Conservation (phyloP, 2,888 invertebrate species). For the Ormyrus nitidulus region DNA sequence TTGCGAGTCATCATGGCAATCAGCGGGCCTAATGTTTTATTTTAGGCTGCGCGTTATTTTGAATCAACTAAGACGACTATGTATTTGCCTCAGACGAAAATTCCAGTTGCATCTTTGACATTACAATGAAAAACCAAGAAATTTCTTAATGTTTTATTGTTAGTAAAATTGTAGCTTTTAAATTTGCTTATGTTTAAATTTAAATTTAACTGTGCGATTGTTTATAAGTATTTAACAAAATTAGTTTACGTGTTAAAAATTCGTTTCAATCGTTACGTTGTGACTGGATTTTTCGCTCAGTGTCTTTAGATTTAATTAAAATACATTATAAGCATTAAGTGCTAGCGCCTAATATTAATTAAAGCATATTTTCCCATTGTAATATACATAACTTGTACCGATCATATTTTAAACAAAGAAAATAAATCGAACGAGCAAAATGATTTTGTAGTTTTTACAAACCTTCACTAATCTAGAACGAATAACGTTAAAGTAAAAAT, state of each 20-base stretch:
- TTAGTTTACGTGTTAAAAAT: not conserved
- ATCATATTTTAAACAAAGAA: constrained; percentile 53
- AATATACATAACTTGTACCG: constrained; percentile 49
- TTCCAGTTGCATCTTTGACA: constrained; percentile 28
- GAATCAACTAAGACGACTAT: constrained; percentile 24
- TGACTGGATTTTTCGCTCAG: constrained; percentile 39
- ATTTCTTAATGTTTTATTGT: not conserved
- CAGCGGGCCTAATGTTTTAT: constrained; percentile 33
- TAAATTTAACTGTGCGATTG: not conserved
- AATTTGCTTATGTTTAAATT: not conserved
- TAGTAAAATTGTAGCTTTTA: not conserved
- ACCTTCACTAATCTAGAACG: too few species aligned
- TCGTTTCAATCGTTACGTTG: not conserved
- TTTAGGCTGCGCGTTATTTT: constrained; percentile 14
- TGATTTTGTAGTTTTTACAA: not conserved
- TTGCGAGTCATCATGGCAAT: constrained; percentile 37
- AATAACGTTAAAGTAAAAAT: too few species aligned
- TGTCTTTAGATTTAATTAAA: constrained; percentile 40
- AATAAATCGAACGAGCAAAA: constrained; percentile 48
- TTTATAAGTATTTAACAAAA: not conserved
- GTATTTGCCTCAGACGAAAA: constrained; percentile 18
- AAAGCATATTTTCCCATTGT: constrained; percentile 54
- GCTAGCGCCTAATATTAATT: constrained; percentile 54
- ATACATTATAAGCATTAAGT: constrained; percentile 39
- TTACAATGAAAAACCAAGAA: not conserved